These are phyloP conservation scores for Prionailurus viverrinus DNA, from an alignment of 2,113 vertebrate genomes.

Conservation along the genomic window DNA sequence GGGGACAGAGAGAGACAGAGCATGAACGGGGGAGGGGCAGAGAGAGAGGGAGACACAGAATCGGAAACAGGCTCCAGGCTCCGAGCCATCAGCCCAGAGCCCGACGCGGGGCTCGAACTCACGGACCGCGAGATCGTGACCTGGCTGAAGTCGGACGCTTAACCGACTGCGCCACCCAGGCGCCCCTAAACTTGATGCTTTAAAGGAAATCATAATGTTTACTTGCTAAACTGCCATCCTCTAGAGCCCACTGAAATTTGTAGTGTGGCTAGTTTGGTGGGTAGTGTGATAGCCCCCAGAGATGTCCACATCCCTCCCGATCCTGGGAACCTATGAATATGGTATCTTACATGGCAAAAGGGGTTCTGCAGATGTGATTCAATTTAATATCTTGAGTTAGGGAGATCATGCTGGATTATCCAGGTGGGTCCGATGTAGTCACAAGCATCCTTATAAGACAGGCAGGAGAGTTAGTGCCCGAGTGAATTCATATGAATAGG, in stretches of 20 bases:
- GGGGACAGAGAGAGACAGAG: too few relatives aligned
- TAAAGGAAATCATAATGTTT: conserved; percentile 12
- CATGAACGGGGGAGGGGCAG: too few relatives aligned
- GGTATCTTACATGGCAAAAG: background rate
- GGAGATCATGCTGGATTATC: background rate
- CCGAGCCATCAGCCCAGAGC: too few relatives aligned
- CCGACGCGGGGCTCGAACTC: too few relatives aligned
- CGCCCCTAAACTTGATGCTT: background rate
- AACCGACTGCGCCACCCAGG: too few relatives aligned
- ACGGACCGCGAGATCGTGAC: too few relatives aligned
- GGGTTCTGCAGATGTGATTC: background rate
- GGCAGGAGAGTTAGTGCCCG: background rate
- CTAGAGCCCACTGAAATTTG: conserved; percentile 18
- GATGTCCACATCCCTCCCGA: background rate
- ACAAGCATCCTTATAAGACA: background rate
- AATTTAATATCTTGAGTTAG: background rate
- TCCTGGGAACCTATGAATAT: background rate
- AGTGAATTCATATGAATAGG: background rate
- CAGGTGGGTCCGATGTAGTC: background rate
- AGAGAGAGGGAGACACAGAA: too few relatives aligned
- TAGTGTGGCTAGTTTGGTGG: background rate
- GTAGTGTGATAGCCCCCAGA: background rate
- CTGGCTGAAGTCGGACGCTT: too few relatives aligned
- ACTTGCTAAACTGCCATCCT: background rate
- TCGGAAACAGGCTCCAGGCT: too few relatives aligned